These are phyloP conservation scores for Drosophila seguyi DNA, from an alignment of 1,140 invertebrate genomes.

Conservation along the genomic window DNA sequence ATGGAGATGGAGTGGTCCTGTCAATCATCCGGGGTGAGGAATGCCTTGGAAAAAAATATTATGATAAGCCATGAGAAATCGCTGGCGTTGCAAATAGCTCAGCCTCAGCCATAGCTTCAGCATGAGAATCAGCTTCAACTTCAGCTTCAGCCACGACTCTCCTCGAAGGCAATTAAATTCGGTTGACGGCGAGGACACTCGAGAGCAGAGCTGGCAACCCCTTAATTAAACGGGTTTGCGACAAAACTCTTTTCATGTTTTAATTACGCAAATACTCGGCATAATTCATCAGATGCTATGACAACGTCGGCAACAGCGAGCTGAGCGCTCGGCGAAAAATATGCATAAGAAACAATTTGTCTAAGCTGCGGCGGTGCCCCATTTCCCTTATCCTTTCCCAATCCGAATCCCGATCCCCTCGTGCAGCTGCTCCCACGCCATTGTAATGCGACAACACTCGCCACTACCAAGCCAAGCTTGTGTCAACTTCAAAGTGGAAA, in stretches of 20 bases:
- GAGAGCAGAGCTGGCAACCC: conserved; percentile 7
- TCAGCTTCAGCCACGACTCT: not conserved
- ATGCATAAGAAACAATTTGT: conserved; percentile 72
- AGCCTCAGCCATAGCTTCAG: too few species aligned
- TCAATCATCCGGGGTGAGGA: conserved; percentile 61
- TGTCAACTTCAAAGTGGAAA: conserved; percentile 53
- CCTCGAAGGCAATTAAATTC: conserved; percentile 30
- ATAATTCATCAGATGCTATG: conserved; percentile 70
- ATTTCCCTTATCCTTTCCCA: not conserved
- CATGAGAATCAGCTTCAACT: not conserved
- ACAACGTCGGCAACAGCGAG: conserved; percentile 15
- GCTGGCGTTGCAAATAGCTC: conserved; percentile 31
- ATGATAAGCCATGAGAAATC: conserved; percentile 42
- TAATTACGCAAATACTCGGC: conserved; percentile 77
- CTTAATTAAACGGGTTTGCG: conserved; percentile 77
- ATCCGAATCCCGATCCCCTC: not conserved
- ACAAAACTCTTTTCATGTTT: conserved; percentile 78
- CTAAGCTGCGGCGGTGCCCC: conserved; percentile 53
- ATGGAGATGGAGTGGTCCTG: conserved; percentile 18
- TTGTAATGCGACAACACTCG: conserved; percentile 43
- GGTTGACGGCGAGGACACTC: conserved; percentile 59
- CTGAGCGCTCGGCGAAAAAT: conserved; percentile 41
- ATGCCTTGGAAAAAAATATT: conserved; percentile 20
- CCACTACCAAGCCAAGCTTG: conserved; percentile 14
- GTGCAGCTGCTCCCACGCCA: conserved; percentile 2